These are phyloP conservation scores for Typhlichthys eigenmanni DNA, from an alignment of 2,797 vertebrate genomes.

Conservation along the genomic window DNA sequence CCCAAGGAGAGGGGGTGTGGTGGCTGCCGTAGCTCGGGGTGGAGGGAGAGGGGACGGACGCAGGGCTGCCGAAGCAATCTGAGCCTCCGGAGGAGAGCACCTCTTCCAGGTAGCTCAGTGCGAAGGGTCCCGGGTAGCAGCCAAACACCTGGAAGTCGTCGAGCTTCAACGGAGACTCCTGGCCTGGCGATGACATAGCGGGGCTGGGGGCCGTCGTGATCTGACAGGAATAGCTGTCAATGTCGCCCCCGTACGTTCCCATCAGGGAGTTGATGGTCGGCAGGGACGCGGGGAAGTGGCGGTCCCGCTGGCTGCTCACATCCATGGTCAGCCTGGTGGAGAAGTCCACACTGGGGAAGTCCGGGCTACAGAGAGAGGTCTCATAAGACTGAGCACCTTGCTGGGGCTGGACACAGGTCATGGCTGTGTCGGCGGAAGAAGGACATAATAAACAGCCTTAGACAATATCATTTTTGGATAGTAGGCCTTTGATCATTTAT, in stretches of 20 bases:
- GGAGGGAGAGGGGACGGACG: slow-evolving; percentile 84
- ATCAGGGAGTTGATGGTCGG: slow-evolving; percentile 90
- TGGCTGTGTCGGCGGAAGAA: slow-evolving; percentile 74
- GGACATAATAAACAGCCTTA: slow-evolving; percentile 36
- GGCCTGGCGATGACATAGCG: slow-evolving; percentile 32
- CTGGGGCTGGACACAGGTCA: slow-evolving; percentile 95
- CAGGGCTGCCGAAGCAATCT: slow-evolving; percentile 89
- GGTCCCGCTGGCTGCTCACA: slow-evolving; percentile 69
- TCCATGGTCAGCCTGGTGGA: slow-evolving; percentile 84
- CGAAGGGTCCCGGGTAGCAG: slow-evolving; percentile 87
- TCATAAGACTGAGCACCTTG: slow-evolving; percentile 83
- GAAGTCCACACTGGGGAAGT: slow-evolving; percentile 84
- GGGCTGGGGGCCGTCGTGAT: slow-evolving; percentile 75
- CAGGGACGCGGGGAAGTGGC: slow-evolving; percentile 72
- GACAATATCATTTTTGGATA: slow-evolving; percentile 15
- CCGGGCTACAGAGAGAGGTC: slow-evolving; percentile 73
- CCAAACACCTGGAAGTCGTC: slow-evolving; percentile 92
- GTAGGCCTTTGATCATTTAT: not conserved
- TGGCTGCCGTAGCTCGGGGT: slow-evolving; percentile 84
- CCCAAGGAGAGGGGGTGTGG: slow-evolving; percentile 82
- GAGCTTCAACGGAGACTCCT: slow-evolving; percentile 82
- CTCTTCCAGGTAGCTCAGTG: slow-evolving; percentile 82
- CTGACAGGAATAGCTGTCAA: slow-evolving; percentile 92
- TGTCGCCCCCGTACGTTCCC: slow-evolving; percentile 81
- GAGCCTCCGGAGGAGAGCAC: slow-evolving; percentile 86